Evolutionary conservation across 2,797 vertebrate species (phyloP).

Genomic region (Rhyacichthys aspro): DNA sequence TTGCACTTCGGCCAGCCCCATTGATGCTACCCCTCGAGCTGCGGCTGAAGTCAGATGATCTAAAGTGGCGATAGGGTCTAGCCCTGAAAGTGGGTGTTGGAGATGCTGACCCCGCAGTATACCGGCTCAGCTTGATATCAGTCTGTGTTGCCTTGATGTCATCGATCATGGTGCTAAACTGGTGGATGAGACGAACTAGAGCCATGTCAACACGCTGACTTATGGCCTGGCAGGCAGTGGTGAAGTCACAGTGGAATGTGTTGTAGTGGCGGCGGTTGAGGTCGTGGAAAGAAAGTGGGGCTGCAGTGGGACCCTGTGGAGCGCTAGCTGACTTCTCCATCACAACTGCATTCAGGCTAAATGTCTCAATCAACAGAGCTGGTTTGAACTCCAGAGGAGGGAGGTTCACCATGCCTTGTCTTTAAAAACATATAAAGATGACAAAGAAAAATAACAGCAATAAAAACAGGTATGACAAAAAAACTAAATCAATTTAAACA

Average conservation of each 20-base stretch:
- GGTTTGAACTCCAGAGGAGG: slow-evolving; percentile 96
- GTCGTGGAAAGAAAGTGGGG: slow-evolving; percentile 93
- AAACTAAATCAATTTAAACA: background rate
- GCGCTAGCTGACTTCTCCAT: slow-evolving; percentile 92
- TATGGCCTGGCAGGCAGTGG: slow-evolving; percentile 95
- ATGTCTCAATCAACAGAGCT: slow-evolving; percentile 95
- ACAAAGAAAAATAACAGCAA: background rate
- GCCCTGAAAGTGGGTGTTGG: slow-evolving; percentile 96
- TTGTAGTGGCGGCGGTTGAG: slow-evolving; percentile 94
- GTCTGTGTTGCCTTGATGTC: slow-evolving; percentile 99
- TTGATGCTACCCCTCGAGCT: slow-evolving; percentile 95
- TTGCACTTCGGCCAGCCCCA: slow-evolving; percentile 85
- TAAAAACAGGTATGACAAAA: background rate
- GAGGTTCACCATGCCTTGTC: slow-evolving; percentile 91
- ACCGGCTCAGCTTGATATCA: slow-evolving; percentile 97
- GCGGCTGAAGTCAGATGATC: slow-evolving; percentile 96
- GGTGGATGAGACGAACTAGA: slow-evolving; percentile 96
- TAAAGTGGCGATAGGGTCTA: slow-evolving; percentile 90
- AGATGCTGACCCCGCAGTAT: slow-evolving; percentile 95
- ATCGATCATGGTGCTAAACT: slow-evolving; percentile 99
- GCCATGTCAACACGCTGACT: slow-evolving; percentile 99
- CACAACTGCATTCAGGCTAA: slow-evolving; percentile 93
- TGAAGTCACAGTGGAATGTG: slow-evolving; percentile 97
- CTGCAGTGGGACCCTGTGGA: slow-evolving; percentile 82
- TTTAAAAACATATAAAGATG: slow-evolving; percentile 43